A percentile compares a stretch with the other conserved stretches of the same genome.
Evolutionary conservation across 2,888 invertebrate species (phyloP).

Genomic region (Eilema griseolum): DNA sequence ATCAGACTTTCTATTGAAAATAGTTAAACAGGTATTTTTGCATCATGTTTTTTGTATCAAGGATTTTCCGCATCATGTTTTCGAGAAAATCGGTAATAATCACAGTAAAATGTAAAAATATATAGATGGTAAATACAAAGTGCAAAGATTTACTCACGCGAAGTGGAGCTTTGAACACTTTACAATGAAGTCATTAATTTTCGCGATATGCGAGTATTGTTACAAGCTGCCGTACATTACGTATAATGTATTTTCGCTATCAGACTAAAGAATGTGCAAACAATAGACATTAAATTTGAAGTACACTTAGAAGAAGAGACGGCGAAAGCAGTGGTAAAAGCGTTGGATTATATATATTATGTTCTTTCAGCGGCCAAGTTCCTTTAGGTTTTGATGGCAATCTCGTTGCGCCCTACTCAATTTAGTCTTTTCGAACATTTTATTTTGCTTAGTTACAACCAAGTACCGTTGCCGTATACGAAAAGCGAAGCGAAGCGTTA

Average conservation of each 20-base stretch:
- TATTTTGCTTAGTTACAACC: too few relatives aligned
- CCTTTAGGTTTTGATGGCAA: not conserved
- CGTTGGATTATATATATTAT: not conserved
- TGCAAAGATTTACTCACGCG: not conserved
- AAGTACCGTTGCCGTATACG: too few relatives aligned
- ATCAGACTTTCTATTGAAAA: too few relatives aligned
- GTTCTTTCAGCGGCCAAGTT: not conserved
- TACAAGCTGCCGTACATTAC: slow-evolving; percentile 5
- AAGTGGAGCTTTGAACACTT: not conserved
- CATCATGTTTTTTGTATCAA: too few relatives aligned
- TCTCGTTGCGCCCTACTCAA: not conserved
- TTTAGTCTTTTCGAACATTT: too few relatives aligned
- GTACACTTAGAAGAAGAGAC: not conserved
- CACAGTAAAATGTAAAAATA: too few relatives aligned
- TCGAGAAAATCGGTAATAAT: too few relatives aligned
- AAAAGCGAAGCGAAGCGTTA: too few relatives aligned
- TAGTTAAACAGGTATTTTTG: too few relatives aligned
- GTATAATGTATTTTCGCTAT: slow-evolving; percentile 1
- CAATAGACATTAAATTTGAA: slow-evolving; percentile 1
- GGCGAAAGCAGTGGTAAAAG: not conserved
- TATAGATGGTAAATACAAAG: not conserved
- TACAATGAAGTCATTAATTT: not conserved
- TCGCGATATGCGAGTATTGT: slow-evolving; percentile 2
- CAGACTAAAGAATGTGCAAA: slow-evolving; percentile 4
- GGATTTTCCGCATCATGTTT: too few relatives aligned